phyloP scores from a whole-genome alignment of 2,113 vertebrate genomes.

The Cyanoliseus patagonus region DNA sequence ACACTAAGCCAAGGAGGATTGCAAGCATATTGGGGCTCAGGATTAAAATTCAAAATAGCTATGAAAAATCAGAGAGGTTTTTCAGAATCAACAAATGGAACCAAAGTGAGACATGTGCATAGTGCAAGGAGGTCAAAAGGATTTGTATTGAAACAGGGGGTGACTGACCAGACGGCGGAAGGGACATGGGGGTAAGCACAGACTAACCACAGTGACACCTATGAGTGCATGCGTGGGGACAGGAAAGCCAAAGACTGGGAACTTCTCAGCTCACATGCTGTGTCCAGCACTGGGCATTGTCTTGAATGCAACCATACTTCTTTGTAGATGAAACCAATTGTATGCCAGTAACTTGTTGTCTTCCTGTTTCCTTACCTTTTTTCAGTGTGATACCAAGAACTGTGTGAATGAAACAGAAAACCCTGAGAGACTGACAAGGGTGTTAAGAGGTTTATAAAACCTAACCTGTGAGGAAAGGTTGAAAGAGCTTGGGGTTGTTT shows the following conservation, averaged over 20 bases:
- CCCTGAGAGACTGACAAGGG: neutral
- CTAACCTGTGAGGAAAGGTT: neutral
- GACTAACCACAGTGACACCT: neutral
- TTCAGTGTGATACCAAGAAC: neutral
- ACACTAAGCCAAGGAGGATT: conserved; percentile 53
- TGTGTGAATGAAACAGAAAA: neutral
- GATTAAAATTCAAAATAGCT: conserved; percentile 50
- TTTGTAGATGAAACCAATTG: neutral
- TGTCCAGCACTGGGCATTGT: neutral
- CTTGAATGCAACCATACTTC: neutral
- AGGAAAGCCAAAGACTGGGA: neutral
- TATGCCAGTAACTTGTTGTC: neutral
- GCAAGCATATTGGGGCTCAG: neutral
- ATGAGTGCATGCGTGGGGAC: rapidly evolving
- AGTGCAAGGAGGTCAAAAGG: conserved; percentile 4
- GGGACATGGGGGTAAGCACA: neutral
- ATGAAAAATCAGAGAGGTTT: neutral
- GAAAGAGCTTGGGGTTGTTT: conserved; percentile 6
- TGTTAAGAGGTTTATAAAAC: neutral
- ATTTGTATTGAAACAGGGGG: neutral
- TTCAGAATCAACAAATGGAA: conserved; percentile 61
- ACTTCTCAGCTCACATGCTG: neutral
- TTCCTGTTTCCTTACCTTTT: neutral
- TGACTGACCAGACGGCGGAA: neutral
- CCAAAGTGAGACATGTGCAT: neutral